Evolutionary conservation across 1,140 invertebrate genomes (phyloP).

Genomic region (Oreohelix idahoensis): DNA sequence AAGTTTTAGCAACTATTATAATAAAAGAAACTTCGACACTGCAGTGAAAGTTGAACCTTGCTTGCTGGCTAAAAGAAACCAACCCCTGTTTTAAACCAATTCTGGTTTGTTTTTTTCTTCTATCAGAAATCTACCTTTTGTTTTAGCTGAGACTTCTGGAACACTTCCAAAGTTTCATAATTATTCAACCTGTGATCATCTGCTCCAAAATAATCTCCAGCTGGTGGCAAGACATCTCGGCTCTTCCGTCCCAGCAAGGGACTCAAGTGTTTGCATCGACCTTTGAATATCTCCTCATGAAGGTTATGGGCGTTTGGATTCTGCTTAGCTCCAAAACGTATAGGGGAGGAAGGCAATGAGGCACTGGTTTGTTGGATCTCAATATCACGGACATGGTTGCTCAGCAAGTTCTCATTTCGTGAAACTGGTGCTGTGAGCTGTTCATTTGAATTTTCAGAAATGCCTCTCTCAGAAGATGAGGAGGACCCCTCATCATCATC

Average conservation of each 20-base stretch:
- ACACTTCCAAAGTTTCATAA: slow-evolving; percentile 91
- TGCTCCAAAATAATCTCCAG: slow-evolving; percentile 74
- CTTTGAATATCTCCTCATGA: slow-evolving; percentile 57
- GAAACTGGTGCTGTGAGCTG: neutral
- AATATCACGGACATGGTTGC: slow-evolving; percentile 27
- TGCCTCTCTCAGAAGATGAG: neutral
- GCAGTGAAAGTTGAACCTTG: no score
- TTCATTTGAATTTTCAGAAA: neutral
- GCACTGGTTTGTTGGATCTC: slow-evolving; percentile 62
- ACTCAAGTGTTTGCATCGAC: slow-evolving; percentile 65
- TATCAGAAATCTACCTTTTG: slow-evolving; percentile 88
- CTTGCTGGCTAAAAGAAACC: no score
- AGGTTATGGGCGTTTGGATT: slow-evolving; percentile 56
- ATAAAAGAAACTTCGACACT: no score
- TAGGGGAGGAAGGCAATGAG: slow-evolving; percentile 66
- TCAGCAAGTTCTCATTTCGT: neutral
- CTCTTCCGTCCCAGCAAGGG: slow-evolving; percentile 63
- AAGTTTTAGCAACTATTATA: no score
- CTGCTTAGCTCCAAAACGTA: slow-evolving; percentile 50
- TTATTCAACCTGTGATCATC: slow-evolving; percentile 78
- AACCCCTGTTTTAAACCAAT: no score
- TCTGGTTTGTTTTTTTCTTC: no score
- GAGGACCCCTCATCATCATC: neutral
- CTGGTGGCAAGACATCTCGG: slow-evolving; percentile 91
- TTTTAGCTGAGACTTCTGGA: slow-evolving; percentile 93